Percentiles rank a stretch among this genome's conserved stretches.
These are phyloP conservation scores for Zophobas morio DNA, from an alignment of 1,140 invertebrate species.

Conservation along the genomic window DNA sequence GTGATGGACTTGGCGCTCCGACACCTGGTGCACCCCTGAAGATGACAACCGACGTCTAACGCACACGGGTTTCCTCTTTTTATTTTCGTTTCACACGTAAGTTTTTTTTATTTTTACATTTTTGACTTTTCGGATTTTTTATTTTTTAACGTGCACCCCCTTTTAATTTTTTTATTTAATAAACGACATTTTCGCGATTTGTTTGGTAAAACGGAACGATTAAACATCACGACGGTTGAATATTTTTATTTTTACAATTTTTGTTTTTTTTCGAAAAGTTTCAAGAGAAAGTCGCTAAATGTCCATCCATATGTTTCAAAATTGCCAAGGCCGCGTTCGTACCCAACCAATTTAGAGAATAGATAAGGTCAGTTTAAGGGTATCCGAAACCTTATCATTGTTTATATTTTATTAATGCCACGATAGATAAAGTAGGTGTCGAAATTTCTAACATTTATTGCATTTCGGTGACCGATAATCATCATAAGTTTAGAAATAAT, in stretches of 20 bases:
- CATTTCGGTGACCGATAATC: constrained; percentile 4
- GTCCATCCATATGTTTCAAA: constrained; percentile 5
- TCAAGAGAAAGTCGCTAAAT: not conserved
- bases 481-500: constrained; percentile 8
- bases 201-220: no score
- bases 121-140: not conserved
- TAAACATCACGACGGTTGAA: no score
- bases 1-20: constrained; percentile 33
- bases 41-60: constrained; percentile 47
- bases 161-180: no score
- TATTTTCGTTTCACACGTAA: constrained; percentile 48
- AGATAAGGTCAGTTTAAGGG: constrained; percentile 28
- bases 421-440: constrained; percentile 14
- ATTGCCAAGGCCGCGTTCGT: constrained; percentile 1
- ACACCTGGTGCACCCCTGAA: constrained; percentile 51
- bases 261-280: not conserved
- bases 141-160: not conserved
- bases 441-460: constrained; percentile 35
- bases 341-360: constrained; percentile 5
- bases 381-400: constrained; percentile 31
- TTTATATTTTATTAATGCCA: constrained; percentile 21
- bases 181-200: no score
- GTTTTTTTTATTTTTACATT: constrained; percentile 48
- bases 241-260: not conserved
- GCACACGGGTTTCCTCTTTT: constrained; percentile 1